Base-by-base conservation (phyloP, 2,797 vertebrate species). In the Coilia nasus region DNA sequence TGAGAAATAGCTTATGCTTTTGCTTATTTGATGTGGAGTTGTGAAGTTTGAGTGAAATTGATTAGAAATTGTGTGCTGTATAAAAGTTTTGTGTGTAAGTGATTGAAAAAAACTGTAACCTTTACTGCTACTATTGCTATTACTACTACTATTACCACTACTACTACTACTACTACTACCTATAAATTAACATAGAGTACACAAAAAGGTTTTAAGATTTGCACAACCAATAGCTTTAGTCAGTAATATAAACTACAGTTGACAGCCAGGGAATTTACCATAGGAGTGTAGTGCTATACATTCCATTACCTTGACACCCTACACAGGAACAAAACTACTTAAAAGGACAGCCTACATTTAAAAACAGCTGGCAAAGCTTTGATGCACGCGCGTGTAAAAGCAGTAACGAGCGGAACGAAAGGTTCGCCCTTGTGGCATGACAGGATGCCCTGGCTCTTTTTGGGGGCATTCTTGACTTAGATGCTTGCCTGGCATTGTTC, bases 331-430 rank as follows among this genome's bases (percentile, higher is more conserved):
- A 35, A 71, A 31, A 15, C 25, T 28, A 71, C 64, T 71, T 71
- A 28, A 71, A 71, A 71, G 25, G 28, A 71, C 60, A 64, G 14
- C 64, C 64, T 71, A 71, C 64, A 71, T 28, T 67, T 14, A 3
- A 71, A 71, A 28, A 64, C 62, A 71, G 28, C 25, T 71, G 64
- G 64, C 28, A 71, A 71, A 15, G 64, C 64, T 71, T 71, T 71
- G 28, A 71, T 17, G 64, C 64, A 6, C 0, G 5, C 28, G 14
- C 64, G 31, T 17, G 28, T 71, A 71, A 71, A 71, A 71, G 12
- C 64, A 31, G 64, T 71, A 71, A 71, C 31, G 64, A 71, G 64
- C 25, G 14, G 14, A 71, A 35, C 25, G 14, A 3, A 71, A 35
- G 64, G 14, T 71, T 35, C 11, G 64, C 14, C 64, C 64, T 71